phyloP scores from a whole-genome alignment of 1,140 invertebrate genomes.

The Drosophila fuyamai region DNA sequence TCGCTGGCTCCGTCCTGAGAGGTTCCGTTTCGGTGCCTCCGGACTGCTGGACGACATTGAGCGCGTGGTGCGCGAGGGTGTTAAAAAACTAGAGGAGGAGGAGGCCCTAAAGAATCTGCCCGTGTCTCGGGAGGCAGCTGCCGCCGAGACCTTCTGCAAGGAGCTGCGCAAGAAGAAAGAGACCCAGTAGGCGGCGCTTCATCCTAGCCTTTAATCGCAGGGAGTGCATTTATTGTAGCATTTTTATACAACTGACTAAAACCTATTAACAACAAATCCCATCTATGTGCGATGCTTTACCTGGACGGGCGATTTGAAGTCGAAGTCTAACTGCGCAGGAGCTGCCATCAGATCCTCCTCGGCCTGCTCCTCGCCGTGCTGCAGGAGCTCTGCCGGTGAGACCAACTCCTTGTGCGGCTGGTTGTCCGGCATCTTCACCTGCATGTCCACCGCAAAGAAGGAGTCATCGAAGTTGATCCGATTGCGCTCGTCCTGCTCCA shows the following conservation, averaged over 20 bases:
- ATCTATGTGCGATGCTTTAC: conserved; percentile 6
- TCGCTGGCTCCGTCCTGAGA: conserved; percentile 92
- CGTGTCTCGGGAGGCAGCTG: not conserved
- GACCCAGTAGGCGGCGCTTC: conserved; percentile 5
- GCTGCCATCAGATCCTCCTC: conserved; percentile 79
- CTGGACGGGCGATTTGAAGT: conserved; percentile 38
- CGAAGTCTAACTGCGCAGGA: conserved; percentile 59
- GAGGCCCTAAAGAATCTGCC: conserved; percentile 7
- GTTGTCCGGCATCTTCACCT: conserved; percentile 79
- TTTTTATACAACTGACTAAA: conserved; percentile 67
- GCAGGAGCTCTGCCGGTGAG: conserved; percentile 46
- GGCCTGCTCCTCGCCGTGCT: conserved; percentile 66
- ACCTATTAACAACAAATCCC: conserved; percentile 50
- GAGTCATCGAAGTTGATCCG: conserved; percentile 81
- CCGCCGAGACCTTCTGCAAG: conserved; percentile 40
- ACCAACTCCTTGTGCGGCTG: conserved; percentile 47
- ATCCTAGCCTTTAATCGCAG: conserved; percentile 16
- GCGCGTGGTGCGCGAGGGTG: conserved; percentile 64
- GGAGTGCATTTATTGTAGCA: conserved; percentile 55
- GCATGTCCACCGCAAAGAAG: conserved; percentile 77
- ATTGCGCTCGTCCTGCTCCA: conserved; percentile 78
- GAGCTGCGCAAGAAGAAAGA: conserved; percentile 37
- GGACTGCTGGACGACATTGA: conserved; percentile 92
- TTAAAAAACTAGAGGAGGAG: conserved; percentile 42
- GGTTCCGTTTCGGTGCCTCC: conserved; percentile 98